Percentiles rank a stretch among this genome's conserved stretches.
phyloP scores from a whole-genome alignment of 1,140 invertebrate species.

The Diachasmimorpha longicaudata region DNA sequence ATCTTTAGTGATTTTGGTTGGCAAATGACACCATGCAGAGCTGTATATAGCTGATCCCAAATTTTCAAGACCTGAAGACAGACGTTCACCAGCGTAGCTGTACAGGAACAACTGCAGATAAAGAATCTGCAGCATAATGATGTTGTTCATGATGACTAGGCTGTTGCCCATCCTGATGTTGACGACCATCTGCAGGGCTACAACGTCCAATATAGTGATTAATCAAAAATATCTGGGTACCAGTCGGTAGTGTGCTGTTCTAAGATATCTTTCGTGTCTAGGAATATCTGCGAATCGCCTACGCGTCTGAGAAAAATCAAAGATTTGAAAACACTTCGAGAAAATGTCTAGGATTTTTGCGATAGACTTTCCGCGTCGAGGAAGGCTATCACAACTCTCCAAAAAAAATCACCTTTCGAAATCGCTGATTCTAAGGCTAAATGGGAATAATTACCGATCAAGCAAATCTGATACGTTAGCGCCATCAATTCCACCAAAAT shows the following conservation, averaged over 20 bases:
- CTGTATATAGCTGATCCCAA: conserved; percentile 31
- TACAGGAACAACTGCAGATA: conserved; percentile 36
- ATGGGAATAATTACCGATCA: conserved; percentile 36
- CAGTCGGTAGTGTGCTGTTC: not conserved
- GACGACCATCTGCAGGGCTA: conserved; percentile 39
- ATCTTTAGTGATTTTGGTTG: conserved; percentile 28
- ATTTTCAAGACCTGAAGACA: conserved; percentile 25
- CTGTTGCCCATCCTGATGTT: conserved; percentile 18
- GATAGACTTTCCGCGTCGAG: no score
- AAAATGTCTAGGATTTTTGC: no score
- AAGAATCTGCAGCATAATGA: conserved; percentile 26
- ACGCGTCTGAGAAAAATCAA: no score
- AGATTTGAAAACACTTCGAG: no score
- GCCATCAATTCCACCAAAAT: conserved; percentile 30
- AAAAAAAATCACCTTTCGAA: no score
- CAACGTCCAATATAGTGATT: not conserved
- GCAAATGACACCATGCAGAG: conserved; percentile 37
- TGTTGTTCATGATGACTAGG: conserved; percentile 6
- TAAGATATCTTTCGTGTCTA: no score
- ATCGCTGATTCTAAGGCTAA: no score
- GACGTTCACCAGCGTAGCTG: conserved; percentile 38
- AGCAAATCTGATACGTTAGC: conserved; percentile 29
- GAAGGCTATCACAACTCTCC: no score
- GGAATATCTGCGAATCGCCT: no score
- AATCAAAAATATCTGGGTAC: not conserved